Conservation (phyloP, 2,888 invertebrate species). For the Adelognathus sp. region DNA sequence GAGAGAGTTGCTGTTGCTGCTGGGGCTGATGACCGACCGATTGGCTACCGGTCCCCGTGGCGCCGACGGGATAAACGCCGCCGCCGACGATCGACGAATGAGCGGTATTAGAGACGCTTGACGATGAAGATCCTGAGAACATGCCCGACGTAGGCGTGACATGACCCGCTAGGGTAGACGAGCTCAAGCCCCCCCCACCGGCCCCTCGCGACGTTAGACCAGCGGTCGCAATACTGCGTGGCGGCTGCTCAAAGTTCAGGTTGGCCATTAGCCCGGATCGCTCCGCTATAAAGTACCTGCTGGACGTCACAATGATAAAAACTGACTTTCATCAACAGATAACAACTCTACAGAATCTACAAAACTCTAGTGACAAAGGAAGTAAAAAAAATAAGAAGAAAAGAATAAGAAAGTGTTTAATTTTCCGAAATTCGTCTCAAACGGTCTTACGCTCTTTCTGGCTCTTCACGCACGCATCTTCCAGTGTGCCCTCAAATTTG, state of each 20-base stretch:
- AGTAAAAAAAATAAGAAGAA: no score
- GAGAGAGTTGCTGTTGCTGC: conserved; percentile 83
- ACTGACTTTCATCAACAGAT: conserved; percentile 30
- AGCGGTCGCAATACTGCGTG: conserved; percentile 93
- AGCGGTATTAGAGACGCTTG: conserved; percentile 77
- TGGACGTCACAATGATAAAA: conserved; percentile 67
- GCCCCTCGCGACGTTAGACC: conserved; percentile 86
- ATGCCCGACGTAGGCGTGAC: conserved; percentile 88
- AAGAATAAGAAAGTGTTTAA: no score
- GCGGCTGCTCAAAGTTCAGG: conserved; percentile 94
- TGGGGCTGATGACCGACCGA: conserved; percentile 79
- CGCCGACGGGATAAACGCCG: conserved; percentile 78
- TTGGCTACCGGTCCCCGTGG: conserved; percentile 78
- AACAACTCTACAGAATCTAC: no score
- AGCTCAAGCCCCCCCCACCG: conserved; percentile 84
- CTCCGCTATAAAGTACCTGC: conserved; percentile 73
- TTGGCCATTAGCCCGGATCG: conserved; percentile 93
- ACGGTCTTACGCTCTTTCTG: no score
- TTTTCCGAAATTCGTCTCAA: no score
- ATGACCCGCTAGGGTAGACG: conserved; percentile 87
- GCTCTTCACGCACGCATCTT: no score
- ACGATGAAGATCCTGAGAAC: conserved; percentile 83
- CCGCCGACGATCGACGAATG: conserved; percentile 78
- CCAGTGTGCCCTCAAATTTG: no score
- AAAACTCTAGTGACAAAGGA: no score